Base-by-base conservation (phyloP, 2,888 invertebrate genomes). In the Yponomeuta cagnagella region DNA sequence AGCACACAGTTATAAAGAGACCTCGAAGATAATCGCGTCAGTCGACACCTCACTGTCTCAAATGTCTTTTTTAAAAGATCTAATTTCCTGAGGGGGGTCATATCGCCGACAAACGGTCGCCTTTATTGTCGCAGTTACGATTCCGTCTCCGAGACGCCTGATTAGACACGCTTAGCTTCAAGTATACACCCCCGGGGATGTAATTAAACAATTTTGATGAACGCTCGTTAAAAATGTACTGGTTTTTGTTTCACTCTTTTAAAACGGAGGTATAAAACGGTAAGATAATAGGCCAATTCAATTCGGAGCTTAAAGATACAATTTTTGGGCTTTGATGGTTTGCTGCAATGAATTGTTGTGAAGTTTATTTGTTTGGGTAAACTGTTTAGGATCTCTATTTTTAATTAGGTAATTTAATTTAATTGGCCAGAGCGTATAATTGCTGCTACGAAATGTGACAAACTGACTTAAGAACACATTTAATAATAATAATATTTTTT, bases 191-290 rank as follows among this genome's bases (percentile, higher is more conserved):
- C 84, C 82, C 68, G 74, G 86, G 84, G 84, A 85, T 79, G 86
- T 82, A 88, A 86, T 88, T 86, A 87, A 87, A 85, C 82, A 84
- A 85, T 86, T 88, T 87, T 87, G 83, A 87, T 81, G 86, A 81
- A 80, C 75, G 73, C 82, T 85, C 87, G 84, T 86, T 87, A 84
- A 83, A 84, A 87, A 87, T 87, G 84, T 83, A 85, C 80, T 33
- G 83, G 82, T 82, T 81, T 83, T 85, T 82, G 85, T 84, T 78
- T 82, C 72, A 6, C 10, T 23, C 33, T 10, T 48, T 33, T 15
- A 23, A 68, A 43, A 68, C 68, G 68, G 68, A 68, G 37, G 37
- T 15, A 68, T 68, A 68, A 68, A 68, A 68, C 23, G 12, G 48
- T 12, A 65, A 68, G 68, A 68, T 67, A 67, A 67, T 68, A 58